phyloP scores from a whole-genome alignment of 2,797 vertebrate genomes.

The Pyrrhura leucotis region DNA sequence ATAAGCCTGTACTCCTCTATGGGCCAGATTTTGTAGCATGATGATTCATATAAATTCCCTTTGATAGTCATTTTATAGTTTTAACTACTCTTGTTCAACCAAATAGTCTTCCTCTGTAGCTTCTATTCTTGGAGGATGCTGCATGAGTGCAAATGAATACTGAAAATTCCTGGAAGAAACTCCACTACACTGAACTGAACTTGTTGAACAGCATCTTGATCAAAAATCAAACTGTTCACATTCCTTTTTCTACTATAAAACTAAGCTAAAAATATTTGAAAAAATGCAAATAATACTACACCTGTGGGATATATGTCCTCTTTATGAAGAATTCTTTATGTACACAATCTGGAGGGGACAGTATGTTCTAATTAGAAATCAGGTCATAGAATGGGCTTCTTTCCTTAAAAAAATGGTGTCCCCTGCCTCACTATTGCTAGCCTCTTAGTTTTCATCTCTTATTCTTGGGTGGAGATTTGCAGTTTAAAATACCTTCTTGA shows the following conservation, averaged over 20 bases:
- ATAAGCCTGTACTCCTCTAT: neutral
- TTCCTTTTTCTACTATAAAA: neutral
- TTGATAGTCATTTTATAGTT: neutral
- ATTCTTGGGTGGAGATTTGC: neutral
- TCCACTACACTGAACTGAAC: neutral
- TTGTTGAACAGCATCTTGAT: neutral
- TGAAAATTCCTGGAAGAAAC: neutral
- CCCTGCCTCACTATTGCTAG: neutral
- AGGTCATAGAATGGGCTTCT: neutral
- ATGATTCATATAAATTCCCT: neutral
- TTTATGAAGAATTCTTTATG: neutral
- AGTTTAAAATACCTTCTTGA: neutral
- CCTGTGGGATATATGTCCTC: neutral
- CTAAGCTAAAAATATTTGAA: neutral
- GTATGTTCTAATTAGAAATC: neutral
- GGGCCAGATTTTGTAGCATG: neutral
- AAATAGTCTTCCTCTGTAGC: neutral
- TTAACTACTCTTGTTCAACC: neutral
- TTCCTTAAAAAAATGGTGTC: neutral
- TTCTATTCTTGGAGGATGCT: neutral
- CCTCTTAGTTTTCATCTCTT: neutral
- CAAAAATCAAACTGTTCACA: neutral
- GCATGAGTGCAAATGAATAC: neutral
- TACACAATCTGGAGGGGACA: fast-evolving
- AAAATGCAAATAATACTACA: neutral